Conservation (phyloP, 2,888 invertebrate species). For the Dichetophora obliterata region DNA sequence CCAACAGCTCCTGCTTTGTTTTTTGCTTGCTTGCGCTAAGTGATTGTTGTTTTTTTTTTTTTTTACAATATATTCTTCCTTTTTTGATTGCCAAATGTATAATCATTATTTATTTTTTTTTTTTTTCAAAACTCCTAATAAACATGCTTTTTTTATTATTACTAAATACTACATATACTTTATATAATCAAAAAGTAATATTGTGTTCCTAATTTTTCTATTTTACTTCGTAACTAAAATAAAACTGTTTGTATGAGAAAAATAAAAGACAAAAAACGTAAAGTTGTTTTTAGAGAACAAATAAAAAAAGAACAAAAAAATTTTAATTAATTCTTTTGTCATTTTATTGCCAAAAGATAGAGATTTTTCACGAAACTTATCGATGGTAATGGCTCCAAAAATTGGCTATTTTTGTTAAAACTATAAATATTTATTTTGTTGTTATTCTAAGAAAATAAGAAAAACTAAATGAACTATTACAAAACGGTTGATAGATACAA, state of each 20-base stretch:
- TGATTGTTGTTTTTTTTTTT: no score
- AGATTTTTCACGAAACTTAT: constrained; percentile 72
- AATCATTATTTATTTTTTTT: no score
- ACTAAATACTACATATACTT: constrained; percentile 23
- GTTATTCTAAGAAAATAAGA: constrained; percentile 61
- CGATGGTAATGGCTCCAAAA: constrained; percentile 71
- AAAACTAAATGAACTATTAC: constrained; percentile 49
- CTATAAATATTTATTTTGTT: constrained; percentile 58
- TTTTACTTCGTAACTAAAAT: constrained; percentile 43
- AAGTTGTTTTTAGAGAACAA: constrained; percentile 1
- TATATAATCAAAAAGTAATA: constrained; percentile 68
- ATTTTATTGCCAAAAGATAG: constrained; percentile 70
- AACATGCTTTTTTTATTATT: constrained; percentile 6
- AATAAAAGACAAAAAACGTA: constrained; percentile 4
- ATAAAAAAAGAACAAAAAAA: constrained; percentile 46
- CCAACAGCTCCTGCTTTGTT: no score
- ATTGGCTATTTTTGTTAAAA: constrained; percentile 64
- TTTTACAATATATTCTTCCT: no score
- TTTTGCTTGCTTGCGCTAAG: no score
- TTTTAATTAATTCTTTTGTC: constrained; percentile 69
- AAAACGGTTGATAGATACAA: constrained; percentile 41
- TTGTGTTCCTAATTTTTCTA: constrained; percentile 56
- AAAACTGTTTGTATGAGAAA: constrained; percentile 22
- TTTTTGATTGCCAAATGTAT: no score
- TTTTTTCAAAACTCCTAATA: no score